These are phyloP conservation scores for Metopia argyrocephala DNA, from an alignment of 2,888 invertebrate genomes.

Conservation along the genomic window DNA sequence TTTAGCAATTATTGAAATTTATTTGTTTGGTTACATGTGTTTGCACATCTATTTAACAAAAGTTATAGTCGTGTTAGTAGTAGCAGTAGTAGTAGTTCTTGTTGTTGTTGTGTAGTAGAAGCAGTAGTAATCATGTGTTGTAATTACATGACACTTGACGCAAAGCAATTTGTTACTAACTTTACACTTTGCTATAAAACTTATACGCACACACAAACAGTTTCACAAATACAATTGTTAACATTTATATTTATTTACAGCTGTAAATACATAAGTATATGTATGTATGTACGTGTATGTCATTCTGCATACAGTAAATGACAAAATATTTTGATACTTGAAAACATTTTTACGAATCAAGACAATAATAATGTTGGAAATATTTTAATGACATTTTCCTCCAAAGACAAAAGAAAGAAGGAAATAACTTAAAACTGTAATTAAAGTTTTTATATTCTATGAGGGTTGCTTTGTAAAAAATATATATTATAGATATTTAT, in stretches of 20 bases:
- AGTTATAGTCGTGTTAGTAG: conserved; percentile 11
- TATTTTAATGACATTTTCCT: neutral
- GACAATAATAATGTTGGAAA: neutral
- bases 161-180: conserved; percentile 76
- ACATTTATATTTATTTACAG: neutral
- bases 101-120: conserved; percentile 24
- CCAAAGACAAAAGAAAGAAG: too few relatives aligned
- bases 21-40: neutral
- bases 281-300: conserved; percentile 13
- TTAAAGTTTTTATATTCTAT: too few relatives aligned
- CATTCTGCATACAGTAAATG: conserved; percentile 4
- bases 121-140: conserved; percentile 68
- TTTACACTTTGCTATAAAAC: conserved; percentile 49
- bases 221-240: neutral
- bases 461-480: too few relatives aligned
- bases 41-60: conserved; percentile 14
- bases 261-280: neutral
- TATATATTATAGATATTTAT: too few relatives aligned
- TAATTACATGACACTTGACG: conserved; percentile 78
- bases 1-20: neutral
- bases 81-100: neutral
- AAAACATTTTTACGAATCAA: neutral
- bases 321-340: neutral
- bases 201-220: neutral
- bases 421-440: too few relatives aligned